phyloP scores from a whole-genome alignment of 2,888 invertebrate genomes.

The Agrilus biguttatus region DNA sequence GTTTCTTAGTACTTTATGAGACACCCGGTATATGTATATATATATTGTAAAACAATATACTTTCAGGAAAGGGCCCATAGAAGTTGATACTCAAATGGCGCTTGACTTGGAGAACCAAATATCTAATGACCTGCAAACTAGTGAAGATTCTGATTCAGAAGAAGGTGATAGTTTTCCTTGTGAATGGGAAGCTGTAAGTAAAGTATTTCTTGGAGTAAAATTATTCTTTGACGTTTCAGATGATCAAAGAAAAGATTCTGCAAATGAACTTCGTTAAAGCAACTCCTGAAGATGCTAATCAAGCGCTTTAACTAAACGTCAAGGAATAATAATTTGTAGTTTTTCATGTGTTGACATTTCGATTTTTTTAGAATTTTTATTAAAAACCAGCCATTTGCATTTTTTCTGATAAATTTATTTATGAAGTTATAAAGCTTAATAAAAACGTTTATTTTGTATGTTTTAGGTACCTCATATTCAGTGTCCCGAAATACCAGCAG shows the following conservation, averaged over 20 bases:
- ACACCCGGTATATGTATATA: neutral
- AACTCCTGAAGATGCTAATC: too few relatives aligned
- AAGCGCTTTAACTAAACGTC: too few relatives aligned
- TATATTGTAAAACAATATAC: neutral
- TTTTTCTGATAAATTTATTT: too few relatives aligned
- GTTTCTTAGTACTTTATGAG: too few relatives aligned
- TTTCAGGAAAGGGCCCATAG: constrained; percentile 46
- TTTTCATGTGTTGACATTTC: too few relatives aligned
- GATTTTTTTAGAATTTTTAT: too few relatives aligned
- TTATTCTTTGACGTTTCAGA: too few relatives aligned
- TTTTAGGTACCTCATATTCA: constrained; percentile 39
- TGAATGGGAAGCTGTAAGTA: constrained; percentile 67
- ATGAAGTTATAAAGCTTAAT: neutral
- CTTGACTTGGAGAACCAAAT: constrained; percentile 50
- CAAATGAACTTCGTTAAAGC: too few relatives aligned
- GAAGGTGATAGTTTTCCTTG: constrained; percentile 59
- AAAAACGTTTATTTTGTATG: constrained; percentile 1
- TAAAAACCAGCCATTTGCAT: too few relatives aligned
- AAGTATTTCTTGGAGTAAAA: neutral
- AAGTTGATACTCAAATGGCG: constrained; percentile 39
- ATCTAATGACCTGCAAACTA: constrained; percentile 43
- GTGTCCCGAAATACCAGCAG: constrained; percentile 34
- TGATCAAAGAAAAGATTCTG: too few relatives aligned
- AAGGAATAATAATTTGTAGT: too few relatives aligned
- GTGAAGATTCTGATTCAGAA: constrained; percentile 49